Evolutionary conservation across 2,113 vertebrate genomes (phyloP).

Genomic region (Hoplias malabaricus): DNA sequence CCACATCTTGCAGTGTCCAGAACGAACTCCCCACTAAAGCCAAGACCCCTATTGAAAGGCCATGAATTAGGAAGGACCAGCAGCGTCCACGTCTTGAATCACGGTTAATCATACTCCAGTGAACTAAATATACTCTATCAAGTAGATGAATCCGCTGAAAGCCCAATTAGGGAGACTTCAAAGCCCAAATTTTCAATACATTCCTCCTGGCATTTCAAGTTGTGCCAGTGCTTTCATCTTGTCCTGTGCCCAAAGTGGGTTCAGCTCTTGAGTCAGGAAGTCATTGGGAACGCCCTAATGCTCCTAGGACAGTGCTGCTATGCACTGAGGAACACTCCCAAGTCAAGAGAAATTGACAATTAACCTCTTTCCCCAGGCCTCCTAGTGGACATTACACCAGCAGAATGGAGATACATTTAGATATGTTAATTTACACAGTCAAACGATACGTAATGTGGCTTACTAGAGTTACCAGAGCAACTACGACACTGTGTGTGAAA

Average conservation of each 20-base stretch:
- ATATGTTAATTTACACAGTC: too few relatives aligned
- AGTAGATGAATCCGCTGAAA: conserved; percentile 65
- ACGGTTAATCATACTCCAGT: not conserved
- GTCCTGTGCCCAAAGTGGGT: conserved; percentile 55
- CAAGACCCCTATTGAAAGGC: not conserved
- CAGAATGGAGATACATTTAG: too few relatives aligned
- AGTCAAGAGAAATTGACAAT: not conserved
- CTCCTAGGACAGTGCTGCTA: not conserved
- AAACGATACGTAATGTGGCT: too few relatives aligned
- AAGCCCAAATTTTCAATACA: conserved; percentile 66
- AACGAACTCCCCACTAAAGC: not conserved
- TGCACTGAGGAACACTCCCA: not conserved
- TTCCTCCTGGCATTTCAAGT: conserved; percentile 65
- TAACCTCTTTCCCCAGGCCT: too few relatives aligned
- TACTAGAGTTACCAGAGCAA: too few relatives aligned
- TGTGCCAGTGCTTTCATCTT: conserved; percentile 76
- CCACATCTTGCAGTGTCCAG: not conserved
- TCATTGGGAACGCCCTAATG: conserved; percentile 59
- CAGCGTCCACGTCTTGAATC: not conserved
- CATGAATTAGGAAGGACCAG: not conserved
- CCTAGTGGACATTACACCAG: too few relatives aligned
- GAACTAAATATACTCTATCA: conserved; percentile 65
- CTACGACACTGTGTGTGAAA: too few relatives aligned
- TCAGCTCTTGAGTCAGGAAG: conserved; percentile 69
- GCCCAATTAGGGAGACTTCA: conserved; percentile 73